Evolutionary conservation across 2,797 vertebrate species (phyloP).

Genomic region (Spondyliosoma cantharus): DNA sequence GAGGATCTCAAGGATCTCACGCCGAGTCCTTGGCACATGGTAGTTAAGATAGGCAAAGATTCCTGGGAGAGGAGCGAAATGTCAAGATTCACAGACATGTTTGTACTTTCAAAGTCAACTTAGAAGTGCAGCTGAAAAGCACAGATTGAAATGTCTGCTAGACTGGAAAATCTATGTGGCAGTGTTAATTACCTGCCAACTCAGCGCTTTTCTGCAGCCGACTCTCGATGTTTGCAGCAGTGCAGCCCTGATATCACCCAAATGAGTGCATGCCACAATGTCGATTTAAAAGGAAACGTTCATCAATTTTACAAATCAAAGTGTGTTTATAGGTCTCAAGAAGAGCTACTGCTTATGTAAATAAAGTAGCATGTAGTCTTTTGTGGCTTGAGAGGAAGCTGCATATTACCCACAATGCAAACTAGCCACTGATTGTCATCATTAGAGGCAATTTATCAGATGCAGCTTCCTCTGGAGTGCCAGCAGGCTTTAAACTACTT

Average conservation of each 20-base stretch:
- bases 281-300: background rate
- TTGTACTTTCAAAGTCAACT: background rate
- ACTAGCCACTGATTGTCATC: too few relatives aligned
- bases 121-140: background rate
- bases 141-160: background rate
- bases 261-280: background rate
- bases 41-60: conserved; percentile 99
- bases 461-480: too few relatives aligned
- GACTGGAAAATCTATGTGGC: background rate
- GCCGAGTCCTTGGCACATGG: conserved; percentile 94
- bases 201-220: background rate
- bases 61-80: conserved; percentile 79
- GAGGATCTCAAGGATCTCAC: conserved; percentile 97
- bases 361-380: too few relatives aligned
- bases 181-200: background rate
- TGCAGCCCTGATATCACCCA: background rate
- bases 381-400: too few relatives aligned
- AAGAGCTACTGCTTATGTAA: too few relatives aligned
- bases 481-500: too few relatives aligned
- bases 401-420: too few relatives aligned
- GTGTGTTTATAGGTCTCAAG: too few relatives aligned
- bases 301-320: too few relatives aligned
- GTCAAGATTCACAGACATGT: background rate
- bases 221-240: background rate
- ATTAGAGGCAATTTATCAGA: too few relatives aligned